A percentile compares a stretch with the other conserved stretches of the same genome.
Evolutionary conservation across 2,113 vertebrate genomes (phyloP).

Genomic region (Brienomyrus longianalis): DNA sequence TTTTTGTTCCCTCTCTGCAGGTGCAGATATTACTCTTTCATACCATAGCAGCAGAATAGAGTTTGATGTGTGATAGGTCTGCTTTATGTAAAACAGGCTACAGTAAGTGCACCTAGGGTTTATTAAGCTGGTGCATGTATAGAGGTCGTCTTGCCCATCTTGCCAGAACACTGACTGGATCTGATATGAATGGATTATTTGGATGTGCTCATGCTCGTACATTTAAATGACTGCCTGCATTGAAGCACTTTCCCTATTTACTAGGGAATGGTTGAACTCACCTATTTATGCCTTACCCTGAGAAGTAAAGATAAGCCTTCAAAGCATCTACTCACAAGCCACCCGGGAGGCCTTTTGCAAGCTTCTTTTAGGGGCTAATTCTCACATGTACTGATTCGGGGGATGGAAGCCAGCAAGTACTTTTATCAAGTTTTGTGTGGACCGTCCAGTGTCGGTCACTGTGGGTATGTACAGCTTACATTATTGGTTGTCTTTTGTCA

Average conservation of each 20-base stretch:
- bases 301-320: constrained; percentile 8
- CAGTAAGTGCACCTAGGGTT: background rate
- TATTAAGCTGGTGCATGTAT: background rate
- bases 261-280: background rate
- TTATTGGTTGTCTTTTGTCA: background rate
- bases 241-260: background rate
- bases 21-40: background rate
- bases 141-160: background rate
- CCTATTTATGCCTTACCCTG: background rate
- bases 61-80: background rate
- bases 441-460: background rate
- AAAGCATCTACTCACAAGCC: background rate
- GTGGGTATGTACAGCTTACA: background rate
- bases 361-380: background rate
- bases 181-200: background rate
- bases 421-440: background rate
- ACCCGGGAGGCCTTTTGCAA: background rate
- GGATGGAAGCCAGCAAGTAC: background rate
- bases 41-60: background rate
- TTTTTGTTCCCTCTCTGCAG: background rate
- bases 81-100: background rate
- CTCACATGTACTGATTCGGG: background rate
- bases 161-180: background rate
- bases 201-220: background rate
- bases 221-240: background rate